Evolutionary conservation across 2,888 invertebrate genomes (phyloP).

Genomic region (Hylaea fasciaria): DNA sequence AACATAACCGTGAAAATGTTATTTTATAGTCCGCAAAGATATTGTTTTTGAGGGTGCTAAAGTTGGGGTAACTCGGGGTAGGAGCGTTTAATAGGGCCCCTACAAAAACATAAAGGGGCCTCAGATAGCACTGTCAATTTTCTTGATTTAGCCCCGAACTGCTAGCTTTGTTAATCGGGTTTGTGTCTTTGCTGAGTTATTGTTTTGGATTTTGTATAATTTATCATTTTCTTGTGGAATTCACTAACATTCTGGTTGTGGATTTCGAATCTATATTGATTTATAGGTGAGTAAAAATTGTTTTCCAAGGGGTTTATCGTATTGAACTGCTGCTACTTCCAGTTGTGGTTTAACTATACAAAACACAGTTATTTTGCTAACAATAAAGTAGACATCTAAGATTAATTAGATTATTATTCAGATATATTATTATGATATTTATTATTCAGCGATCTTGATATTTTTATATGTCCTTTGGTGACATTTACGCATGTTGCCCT

Average conservation of each 20-base stretch:
- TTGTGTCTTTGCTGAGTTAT: conserved; percentile 35
- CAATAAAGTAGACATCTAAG: too few species aligned
- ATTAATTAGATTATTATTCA: too few species aligned
- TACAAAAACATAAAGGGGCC: conserved; percentile 59
- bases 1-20: conserved; percentile 49
- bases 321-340: too few species aligned
- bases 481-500: too few species aligned
- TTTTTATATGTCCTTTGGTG: too few species aligned
- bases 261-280: conserved; percentile 5
- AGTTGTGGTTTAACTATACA: too few species aligned
- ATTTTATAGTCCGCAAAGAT: conserved; percentile 56
- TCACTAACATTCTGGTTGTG: conserved; percentile 10
- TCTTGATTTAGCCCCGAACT: conserved; percentile 48
- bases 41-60: conserved; percentile 60
- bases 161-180: conserved; percentile 39
- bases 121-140: conserved; percentile 45
- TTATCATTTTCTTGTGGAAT: conserved; percentile 29
- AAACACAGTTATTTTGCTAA: too few species aligned
- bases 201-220: conserved; percentile 33
- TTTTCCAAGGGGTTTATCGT: neutral
- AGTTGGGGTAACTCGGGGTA: conserved; percentile 45
- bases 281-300: neutral
- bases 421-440: too few species aligned
- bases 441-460: too few species aligned
- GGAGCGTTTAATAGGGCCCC: conserved; percentile 51